Base-by-base conservation (phyloP, 2,797 vertebrate genomes). In the Poliocrania exsul region DNA sequence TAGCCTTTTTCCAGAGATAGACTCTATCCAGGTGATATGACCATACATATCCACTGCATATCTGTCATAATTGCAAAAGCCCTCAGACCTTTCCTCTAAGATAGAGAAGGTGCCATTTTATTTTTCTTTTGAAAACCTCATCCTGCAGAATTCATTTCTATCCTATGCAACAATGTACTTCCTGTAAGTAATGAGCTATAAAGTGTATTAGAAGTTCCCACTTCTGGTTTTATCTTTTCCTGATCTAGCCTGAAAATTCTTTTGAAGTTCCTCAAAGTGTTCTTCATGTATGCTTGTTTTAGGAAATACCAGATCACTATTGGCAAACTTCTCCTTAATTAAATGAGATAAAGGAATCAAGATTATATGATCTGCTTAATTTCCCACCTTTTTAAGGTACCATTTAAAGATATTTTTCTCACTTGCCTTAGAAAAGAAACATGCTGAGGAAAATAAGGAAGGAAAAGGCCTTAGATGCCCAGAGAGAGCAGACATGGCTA, bases 191-290 rank as follows among this genome's bases (percentile, higher is more conserved):
- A 94, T 85, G 81, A 92, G 77, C 80, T 80, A 86, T 84, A 88
- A 96, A 96, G 80, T 67, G 35, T n/a, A 88, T 86, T 92, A 91
- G 29, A 86, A 93, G 83, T 95, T 95, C 92, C 90, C 92, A 96
- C 80, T 92, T 92, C 92, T 95, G 77, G 40, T 88, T 96, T 97
- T 96, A 97, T 95, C 95, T 95, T 96, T 95, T 96, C 90, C 92
- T 95, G 93, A 95, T 96, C 95, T 92, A 71, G 89, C 70, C 81
- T 88, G 90, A 91, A 95, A 94, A 90, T 26, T 77, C 91, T 91
- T 96, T 93, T 96, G 95, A 96, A 96, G 89, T 86, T 73, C 38
- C 80, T 95, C 89, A 77, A 90, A 96, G 82, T 92, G 92, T 96
- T 95, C 92, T 91, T 90, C 89, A 66, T 35, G 58, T 46, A 42